Evolutionary conservation across 2,797 vertebrate species (phyloP).

Genomic region (Ispidina lecontei): DNA sequence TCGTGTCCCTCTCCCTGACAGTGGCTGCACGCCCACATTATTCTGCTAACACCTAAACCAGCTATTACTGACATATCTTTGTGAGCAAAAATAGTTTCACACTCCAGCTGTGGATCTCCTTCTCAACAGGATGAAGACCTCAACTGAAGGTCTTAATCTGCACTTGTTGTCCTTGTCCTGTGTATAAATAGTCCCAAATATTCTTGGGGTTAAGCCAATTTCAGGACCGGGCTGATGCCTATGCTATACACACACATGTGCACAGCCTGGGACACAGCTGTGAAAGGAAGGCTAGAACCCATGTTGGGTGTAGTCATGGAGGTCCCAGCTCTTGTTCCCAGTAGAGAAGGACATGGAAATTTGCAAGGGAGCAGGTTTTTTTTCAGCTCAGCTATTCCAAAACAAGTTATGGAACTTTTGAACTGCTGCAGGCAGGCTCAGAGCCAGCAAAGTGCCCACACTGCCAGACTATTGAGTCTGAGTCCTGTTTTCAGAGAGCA

Average conservation of each 20-base stretch:
- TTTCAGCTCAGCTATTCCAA: background rate
- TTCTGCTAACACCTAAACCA: background rate
- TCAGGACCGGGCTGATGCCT: background rate
- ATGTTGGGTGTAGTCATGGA: background rate
- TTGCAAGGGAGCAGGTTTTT: background rate
- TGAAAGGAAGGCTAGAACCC: background rate
- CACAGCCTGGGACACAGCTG: background rate
- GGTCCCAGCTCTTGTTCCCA: background rate
- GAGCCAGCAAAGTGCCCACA: background rate
- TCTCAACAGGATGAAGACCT: background rate
- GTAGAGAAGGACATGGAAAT: background rate
- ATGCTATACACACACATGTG: rapidly evolving
- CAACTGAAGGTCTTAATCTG: background rate
- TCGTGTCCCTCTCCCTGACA: background rate
- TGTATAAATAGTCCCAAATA: background rate
- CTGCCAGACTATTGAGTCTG: background rate
- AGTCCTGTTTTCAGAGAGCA: background rate
- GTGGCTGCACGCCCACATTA: background rate
- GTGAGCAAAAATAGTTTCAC: background rate
- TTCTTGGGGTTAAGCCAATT: background rate
- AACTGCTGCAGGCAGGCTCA: background rate
- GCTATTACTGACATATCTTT: background rate
- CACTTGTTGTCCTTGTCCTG: background rate
- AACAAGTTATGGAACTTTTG: background rate
- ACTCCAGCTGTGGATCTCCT: background rate